Base-by-base conservation (phyloP, 1,140 invertebrate genomes). In the Eriocheir sinensis region DNA sequence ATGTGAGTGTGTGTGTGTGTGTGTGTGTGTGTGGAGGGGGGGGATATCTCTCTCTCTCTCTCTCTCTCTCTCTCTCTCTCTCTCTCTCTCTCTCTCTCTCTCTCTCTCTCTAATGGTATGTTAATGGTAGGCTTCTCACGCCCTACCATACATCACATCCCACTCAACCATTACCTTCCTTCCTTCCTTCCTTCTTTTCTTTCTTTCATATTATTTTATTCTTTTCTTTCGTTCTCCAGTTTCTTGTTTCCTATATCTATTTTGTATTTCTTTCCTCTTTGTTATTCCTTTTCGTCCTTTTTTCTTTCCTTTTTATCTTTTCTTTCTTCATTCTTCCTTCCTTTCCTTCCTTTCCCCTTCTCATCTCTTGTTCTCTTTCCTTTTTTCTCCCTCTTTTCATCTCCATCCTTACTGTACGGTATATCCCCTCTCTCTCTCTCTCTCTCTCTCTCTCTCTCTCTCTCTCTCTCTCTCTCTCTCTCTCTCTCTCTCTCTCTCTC, bases 361-460 rank as follows among this genome's bases (percentile, higher is more conserved):
- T 91, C 89, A 12, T 60, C 80, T 72, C 41, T 36, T 80, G 34
- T 83, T 38, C 38, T 79, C 41, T 79, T 17, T n/a, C 32, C 15
- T 8, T 40, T 40, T 40, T 40, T n/a, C 27, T 27, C 27, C 79
- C 79, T 81, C 79, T 81, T 34, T 34, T 81, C 79, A 3, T 34
- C 79, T 81, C 79, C 27, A 4, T 34, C 12, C 1, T 34, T 32
- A 0, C 12, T 34, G 15, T 83, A 83, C 27, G 12, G n/a, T 83
- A 83, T 83, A 83, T 4, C 0, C 36, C 12, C 30, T 34, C 30
- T 88, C 85, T 88, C 85, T 88, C 85, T 40, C 85, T 88, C 85
- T 88, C 85, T 88, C 85, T 88, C 85, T 88, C 85, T 88, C 85
- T 88, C 85, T 88, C 85, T 88, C 85, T 88, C 85, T 88, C 85